A percentile compares a stretch with the other conserved stretches of the same genome.
Evolutionary conservation across 1,140 invertebrate genomes (phyloP).

Genomic region (Steinernema khuongi): DNA sequence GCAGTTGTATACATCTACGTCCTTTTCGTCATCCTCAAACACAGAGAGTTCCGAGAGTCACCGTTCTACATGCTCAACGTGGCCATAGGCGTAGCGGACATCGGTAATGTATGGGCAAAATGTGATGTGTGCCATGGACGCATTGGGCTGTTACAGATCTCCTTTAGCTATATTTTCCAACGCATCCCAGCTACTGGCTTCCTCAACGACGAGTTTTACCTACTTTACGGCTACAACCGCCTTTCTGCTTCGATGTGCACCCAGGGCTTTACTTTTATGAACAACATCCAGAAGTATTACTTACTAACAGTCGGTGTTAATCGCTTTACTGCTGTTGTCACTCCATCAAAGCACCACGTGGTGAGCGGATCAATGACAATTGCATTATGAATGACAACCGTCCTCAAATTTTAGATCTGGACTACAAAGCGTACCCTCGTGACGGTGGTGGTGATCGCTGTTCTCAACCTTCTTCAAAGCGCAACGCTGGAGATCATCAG

Average conservation of each 20-base stretch:
- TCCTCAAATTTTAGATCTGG: neutral
- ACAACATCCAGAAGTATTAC: neutral
- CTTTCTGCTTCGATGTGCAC: neutral
- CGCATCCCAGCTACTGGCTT: neutral
- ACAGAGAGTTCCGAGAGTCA: neutral
- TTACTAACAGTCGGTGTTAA: neutral
- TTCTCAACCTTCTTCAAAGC: neutral
- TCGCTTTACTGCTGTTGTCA: neutral
- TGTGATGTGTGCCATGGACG: neutral
- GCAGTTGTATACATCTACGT: neutral
- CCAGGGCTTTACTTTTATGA: neutral
- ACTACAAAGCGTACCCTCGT: neutral
- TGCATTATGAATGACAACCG: neutral
- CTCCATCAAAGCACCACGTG: neutral
- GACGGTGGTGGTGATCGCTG: too few species aligned
- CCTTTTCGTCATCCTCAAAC: neutral
- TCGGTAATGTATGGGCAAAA: neutral
- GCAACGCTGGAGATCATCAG: neutral
- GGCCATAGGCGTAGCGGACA: neutral
- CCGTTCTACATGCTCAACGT: neutral
- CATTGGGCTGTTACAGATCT: neutral
- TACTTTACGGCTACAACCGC: neutral
- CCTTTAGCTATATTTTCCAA: neutral
- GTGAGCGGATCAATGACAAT: neutral
- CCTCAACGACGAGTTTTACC: neutral